Percentiles rank a stretch among this genome's conserved stretches.
Conservation (phyloP, 2,797 vertebrate genomes). For the Gobionotothen gibberifrons region DNA sequence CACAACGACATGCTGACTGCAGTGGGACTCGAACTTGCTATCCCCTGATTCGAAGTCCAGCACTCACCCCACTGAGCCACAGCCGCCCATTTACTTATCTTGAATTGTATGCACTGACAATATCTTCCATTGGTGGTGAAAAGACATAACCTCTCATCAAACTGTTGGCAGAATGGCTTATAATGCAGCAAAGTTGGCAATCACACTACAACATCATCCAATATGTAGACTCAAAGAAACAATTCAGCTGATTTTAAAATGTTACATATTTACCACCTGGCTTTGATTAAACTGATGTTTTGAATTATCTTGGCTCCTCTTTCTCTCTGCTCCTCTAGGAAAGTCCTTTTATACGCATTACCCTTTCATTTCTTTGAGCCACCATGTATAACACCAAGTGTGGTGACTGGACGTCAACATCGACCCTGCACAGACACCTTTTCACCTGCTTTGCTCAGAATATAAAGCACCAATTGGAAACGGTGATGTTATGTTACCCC, state of each 20-base stretch:
- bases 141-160: neutral
- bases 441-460: constrained; percentile 16
- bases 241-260: neutral
- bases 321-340: neutral
- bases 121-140: neutral
- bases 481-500: constrained; percentile 20
- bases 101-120: neutral
- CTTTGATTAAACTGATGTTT: constrained; percentile 15
- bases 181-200: neutral
- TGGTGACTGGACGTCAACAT: neutral
- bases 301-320: constrained; percentile 2
- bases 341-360: neutral
- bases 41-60: too few species aligned
- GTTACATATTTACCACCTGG: constrained; percentile 27
- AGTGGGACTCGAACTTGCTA: too few species aligned
- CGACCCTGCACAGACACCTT: neutral
- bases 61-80: too few species aligned
- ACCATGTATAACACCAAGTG: neutral
- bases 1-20: too few species aligned
- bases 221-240: too few species aligned
- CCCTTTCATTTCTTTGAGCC: constrained; percentile 1
- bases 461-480: constrained; percentile 15
- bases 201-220: neutral
- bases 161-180: neutral
- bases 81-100: too few species aligned